Evolutionary conservation across 1,140 invertebrate genomes (phyloP).

Genomic region (Druon quercuslanigerum): DNA sequence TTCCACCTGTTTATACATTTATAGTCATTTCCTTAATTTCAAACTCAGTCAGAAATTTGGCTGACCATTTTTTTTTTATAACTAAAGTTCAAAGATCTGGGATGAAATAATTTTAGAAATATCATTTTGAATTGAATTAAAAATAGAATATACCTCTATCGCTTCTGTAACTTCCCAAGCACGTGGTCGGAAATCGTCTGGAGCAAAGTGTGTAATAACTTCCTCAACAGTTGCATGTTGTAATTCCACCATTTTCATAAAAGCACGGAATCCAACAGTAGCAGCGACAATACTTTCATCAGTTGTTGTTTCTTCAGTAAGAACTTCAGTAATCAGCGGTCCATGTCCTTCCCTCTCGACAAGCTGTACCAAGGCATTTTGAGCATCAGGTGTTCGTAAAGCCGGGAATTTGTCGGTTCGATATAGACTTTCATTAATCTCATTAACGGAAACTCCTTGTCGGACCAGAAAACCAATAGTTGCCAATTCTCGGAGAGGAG

Average conservation of each 20-base stretch:
- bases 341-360: constrained; percentile 88
- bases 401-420: constrained; percentile 87
- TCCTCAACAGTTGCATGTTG: constrained; percentile 88
- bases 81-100: no score
- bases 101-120: background rate
- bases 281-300: constrained; percentile 85
- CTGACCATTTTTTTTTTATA: constrained; percentile 10
- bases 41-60: background rate
- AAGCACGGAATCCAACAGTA: constrained; percentile 87
- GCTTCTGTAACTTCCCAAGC: constrained; percentile 85
- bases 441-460: constrained; percentile 84
- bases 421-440: constrained; percentile 85
- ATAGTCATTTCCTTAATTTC: background rate
- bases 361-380: constrained; percentile 87
- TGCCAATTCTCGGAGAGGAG: constrained; percentile 85
- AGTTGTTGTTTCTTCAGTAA: constrained; percentile 85
- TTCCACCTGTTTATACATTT: constrained; percentile 55
- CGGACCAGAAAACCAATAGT: constrained; percentile 86
- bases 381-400: constrained; percentile 84
- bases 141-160: constrained; percentile 76
- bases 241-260: constrained; percentile 88
- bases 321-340: constrained; percentile 85
- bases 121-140: constrained; percentile 9
- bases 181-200: constrained; percentile 87
- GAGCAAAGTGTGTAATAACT: constrained; percentile 86